Evolutionary conservation across 2,113 vertebrate species (phyloP), one percentile per base, ranked within the genome.

Genomic region (Mellivora capensis): DNA sequence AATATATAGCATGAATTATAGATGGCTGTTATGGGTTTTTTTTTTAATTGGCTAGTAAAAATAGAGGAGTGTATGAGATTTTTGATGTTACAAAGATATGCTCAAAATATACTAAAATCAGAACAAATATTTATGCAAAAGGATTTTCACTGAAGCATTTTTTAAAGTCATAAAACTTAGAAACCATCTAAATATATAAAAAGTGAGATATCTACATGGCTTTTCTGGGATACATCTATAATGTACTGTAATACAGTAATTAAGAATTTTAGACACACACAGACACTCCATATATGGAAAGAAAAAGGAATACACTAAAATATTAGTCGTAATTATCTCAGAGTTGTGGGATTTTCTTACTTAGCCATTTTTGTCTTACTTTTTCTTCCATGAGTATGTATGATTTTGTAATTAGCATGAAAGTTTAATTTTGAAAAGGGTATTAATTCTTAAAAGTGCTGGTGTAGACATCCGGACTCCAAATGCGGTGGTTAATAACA

Each of bases 21-120:
- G 15, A 54, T 69, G 42, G 18, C 25, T 34, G 9, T 10, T 57
- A 1, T 82, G 69, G 31, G 8, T 25, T 87, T 91, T 95, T 72
- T 52, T 79, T 79, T 21, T 37, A 47, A 13, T 25, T 88, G 49
- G 85, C 57, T 37, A 77, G 17, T 92, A 91, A 95, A 94, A 95
- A 54, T 89, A 42, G n/a, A 86, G 64, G 10, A 61, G 12, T 49
- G 11, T 23, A 59, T 89, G 27, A 85, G 86, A 62, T 67, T 86
- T 69, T 94, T 87, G 23, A 88, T 95, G 37, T 47, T 95, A 59
- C 54, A 90, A 90, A 95, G n/a, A 72, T 74, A 23, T 76, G 86
- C 15, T 92, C 44, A 87, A 80, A 62, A 92, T 83, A 83, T 49
- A 14, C 27, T 94, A 59, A 89, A 91, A 94, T n/a, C 61, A 81